These are phyloP conservation scores for Ptyas mucosa DNA, from an alignment of 2,113 vertebrate species.

Conservation along the genomic window DNA sequence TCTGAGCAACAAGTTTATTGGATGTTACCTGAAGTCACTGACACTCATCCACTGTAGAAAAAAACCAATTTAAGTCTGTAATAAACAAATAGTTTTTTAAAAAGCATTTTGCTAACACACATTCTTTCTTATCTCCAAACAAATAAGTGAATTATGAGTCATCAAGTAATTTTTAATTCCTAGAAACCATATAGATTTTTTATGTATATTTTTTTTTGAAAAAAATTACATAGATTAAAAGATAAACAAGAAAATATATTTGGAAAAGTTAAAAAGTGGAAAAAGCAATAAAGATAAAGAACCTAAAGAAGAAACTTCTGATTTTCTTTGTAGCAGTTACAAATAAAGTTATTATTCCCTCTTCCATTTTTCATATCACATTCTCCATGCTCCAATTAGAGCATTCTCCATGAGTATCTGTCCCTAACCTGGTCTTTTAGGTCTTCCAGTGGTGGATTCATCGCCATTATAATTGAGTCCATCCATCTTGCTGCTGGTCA, in stretches of 20 bases:
- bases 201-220: neutral
- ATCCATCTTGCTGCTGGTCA: neutral
- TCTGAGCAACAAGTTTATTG: neutral
- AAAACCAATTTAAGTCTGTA: neutral
- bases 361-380: neutral
- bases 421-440: neutral
- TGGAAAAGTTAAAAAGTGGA: neutral
- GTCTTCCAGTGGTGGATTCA: neutral
- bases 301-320: neutral
- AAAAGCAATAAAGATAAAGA: neutral
- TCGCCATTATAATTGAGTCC: neutral
- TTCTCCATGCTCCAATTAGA: too few species aligned
- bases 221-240: neutral
- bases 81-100: neutral
- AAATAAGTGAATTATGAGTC: neutral
- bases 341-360: neutral
- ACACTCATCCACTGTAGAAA: neutral
- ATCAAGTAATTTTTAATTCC: neutral
- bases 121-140: neutral
- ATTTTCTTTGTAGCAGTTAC: neutral
- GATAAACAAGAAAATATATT: neutral
- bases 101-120: neutral
- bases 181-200: neutral
- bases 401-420: neutral
- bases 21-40: neutral